These are phyloP conservation scores for Setophaga coronata DNA, from an alignment of 2,113 vertebrate genomes.

Conservation along the genomic window DNA sequence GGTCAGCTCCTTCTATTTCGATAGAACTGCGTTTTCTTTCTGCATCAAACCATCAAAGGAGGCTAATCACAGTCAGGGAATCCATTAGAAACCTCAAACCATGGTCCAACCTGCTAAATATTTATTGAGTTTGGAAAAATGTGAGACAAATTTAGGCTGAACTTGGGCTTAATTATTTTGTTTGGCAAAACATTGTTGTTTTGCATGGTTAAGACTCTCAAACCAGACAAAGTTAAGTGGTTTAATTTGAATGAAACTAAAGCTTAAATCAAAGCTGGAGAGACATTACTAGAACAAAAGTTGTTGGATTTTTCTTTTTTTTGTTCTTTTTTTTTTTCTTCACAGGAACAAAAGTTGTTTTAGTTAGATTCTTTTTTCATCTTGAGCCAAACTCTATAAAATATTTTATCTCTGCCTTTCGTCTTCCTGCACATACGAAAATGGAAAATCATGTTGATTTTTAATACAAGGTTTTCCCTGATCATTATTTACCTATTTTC, in stretches of 20 bases:
- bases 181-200: slow-evolving; percentile 40
- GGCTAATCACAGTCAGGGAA: not conserved
- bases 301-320: not conserved
- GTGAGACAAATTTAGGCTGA: slow-evolving; percentile 50
- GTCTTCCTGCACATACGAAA: not conserved
- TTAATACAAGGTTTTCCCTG: not conserved
- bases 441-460: not conserved
- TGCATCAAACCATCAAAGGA: not conserved
- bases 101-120: slow-evolving; percentile 44
- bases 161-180: slow-evolving; percentile 34
- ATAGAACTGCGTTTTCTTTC: not conserved
- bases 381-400: slow-evolving; percentile 29
- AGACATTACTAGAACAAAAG: slow-evolving; percentile 18
- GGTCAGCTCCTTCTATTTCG: not conserved
- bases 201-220: slow-evolving; percentile 3
- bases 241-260: slow-evolving; percentile 46
- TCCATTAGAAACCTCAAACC: slow-evolving; percentile 44
- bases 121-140: slow-evolving; percentile 55
- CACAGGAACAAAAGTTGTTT: not conserved
- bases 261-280: slow-evolving; percentile 44
- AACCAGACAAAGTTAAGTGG: slow-evolving; percentile 42
- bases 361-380: slow-evolving; percentile 27
- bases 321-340: not conserved
- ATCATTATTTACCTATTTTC: not conserved
- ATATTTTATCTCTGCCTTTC: not conserved